Percentiles rank a stretch among this genome's conserved stretches.
phyloP scores from a whole-genome alignment of 2,797 vertebrate genomes.

The Rhynchotus rufescens region DNA sequence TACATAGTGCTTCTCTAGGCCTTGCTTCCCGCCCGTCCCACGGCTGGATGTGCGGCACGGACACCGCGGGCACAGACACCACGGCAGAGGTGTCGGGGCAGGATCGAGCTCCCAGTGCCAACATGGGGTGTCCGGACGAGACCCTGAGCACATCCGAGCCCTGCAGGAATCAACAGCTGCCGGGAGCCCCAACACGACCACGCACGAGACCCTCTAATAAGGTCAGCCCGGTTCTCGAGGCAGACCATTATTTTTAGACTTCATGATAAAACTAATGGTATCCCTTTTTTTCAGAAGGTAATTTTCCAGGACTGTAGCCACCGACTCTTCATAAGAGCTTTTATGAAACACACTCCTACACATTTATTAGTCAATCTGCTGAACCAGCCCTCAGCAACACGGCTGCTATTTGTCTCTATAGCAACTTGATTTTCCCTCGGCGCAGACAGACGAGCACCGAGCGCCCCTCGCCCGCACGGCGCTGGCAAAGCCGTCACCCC shows the following conservation, averaged over 20 bases:
- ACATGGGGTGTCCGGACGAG: not conserved
- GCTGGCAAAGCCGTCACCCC: not conserved
- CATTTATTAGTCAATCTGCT: conserved; percentile 54
- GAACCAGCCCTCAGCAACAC: conserved; percentile 16
- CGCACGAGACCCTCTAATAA: conserved; percentile 63
- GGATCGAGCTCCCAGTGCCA: not conserved
- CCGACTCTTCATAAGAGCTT: conserved; percentile 31
- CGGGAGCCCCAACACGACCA: not conserved
- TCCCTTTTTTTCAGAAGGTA: not conserved
- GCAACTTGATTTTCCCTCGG: conserved; percentile 38
- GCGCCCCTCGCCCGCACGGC: not conserved
- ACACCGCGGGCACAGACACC: not conserved
- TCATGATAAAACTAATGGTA: conserved; percentile 18
- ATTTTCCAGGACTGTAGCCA: conserved; percentile 33
- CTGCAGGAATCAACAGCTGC: not conserved
- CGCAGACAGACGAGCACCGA: not conserved
- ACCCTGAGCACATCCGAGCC: accelerated
- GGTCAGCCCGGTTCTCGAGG: conserved; percentile 60
- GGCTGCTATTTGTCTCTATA: conserved; percentile 22
- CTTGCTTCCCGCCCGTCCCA: not conserved
- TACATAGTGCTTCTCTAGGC: not conserved
- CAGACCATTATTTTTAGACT: conserved; percentile 60
- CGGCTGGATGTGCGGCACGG: not conserved
- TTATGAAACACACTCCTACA: conserved; percentile 59
- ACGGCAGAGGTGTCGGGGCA: too few species aligned